Percentiles rank a stretch among this genome's conserved stretches.
phyloP scores from a whole-genome alignment of 2,113 vertebrate species.

The Callipepla squamata region DNA sequence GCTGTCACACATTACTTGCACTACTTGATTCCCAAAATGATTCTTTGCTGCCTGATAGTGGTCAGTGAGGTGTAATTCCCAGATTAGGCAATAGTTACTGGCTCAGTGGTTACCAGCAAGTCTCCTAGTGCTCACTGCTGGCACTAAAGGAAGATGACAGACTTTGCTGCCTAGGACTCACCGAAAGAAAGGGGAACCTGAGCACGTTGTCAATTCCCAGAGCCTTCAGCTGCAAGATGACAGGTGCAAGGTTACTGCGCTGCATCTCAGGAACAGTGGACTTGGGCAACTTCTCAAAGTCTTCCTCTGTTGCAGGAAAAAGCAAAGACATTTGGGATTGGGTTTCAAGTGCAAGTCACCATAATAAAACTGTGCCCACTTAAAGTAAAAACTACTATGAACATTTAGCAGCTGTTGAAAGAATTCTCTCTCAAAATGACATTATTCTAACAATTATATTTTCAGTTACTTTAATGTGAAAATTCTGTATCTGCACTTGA shows the following conservation, averaged over 20 bases:
- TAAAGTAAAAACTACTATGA: not conserved
- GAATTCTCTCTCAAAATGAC: not conserved
- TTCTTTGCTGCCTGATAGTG: not conserved
- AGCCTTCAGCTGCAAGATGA: slow-evolving; percentile 97
- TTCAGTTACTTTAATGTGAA: not conserved
- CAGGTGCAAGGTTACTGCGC: slow-evolving; percentile 93
- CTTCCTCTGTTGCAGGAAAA: slow-evolving; percentile 86
- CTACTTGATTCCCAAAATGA: not conserved
- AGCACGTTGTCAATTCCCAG: slow-evolving; percentile 97
- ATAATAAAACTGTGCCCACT: accelerated
- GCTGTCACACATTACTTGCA: not conserved
- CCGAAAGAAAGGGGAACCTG: slow-evolving; percentile 96
- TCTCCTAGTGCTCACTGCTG: not conserved
- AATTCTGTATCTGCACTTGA: not conserved
- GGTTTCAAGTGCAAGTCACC: not conserved
- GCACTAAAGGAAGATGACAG: not conserved
- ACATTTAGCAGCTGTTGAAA: not conserved
- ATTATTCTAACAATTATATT: not conserved
- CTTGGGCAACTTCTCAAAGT: slow-evolving; percentile 92
- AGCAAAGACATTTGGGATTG: not conserved
- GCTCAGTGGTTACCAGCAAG: not conserved
- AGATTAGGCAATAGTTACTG: not conserved
- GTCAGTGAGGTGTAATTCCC: not conserved
- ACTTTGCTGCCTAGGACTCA: slow-evolving; percentile 70
- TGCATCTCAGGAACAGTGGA: slow-evolving; percentile 96